A percentile compares a stretch with the other conserved stretches of the same genome.
Conservation (phyloP, 1,140 invertebrate genomes). For the Procambarus virginalis region DNA sequence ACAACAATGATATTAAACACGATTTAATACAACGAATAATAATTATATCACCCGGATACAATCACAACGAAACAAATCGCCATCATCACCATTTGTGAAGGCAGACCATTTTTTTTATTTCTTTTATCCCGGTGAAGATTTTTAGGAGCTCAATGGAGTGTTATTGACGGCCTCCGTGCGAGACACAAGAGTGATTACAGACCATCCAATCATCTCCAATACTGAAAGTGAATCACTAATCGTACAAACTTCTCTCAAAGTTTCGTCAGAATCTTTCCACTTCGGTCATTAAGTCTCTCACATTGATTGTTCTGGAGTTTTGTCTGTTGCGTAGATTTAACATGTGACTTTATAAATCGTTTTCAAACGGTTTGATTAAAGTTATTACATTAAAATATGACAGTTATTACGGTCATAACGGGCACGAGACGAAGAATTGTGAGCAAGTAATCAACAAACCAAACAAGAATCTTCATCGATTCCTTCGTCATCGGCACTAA, state of each 20-base stretch:
- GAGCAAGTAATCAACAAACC: background rate
- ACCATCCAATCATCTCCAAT: constrained; percentile 19
- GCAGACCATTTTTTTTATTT: too few relatives aligned
- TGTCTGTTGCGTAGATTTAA: too few relatives aligned
- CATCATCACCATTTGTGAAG: too few relatives aligned
- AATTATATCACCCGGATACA: too few relatives aligned
- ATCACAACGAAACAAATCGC: too few relatives aligned
- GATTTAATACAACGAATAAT: too few relatives aligned
- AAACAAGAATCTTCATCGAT: constrained; percentile 38
- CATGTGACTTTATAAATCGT: too few relatives aligned
- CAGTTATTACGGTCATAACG: constrained; percentile 34
- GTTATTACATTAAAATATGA: background rate
- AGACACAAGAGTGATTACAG: constrained; percentile 40
- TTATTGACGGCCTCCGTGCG: background rate
- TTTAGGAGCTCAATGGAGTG: background rate
- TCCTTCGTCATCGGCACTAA: constrained; percentile 44
- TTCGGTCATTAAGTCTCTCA: background rate
- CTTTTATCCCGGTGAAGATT: too few relatives aligned
- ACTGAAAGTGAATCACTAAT: constrained; percentile 13
- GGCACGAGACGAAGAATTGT: background rate
- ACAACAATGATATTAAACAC: too few relatives aligned
- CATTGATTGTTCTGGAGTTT: too few relatives aligned
- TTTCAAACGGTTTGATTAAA: too few relatives aligned
- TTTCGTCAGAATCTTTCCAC: background rate
- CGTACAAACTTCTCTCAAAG: background rate